These are phyloP conservation scores for Laspeyria flexula DNA, from an alignment of 2,888 invertebrate species.

Conservation along the genomic window DNA sequence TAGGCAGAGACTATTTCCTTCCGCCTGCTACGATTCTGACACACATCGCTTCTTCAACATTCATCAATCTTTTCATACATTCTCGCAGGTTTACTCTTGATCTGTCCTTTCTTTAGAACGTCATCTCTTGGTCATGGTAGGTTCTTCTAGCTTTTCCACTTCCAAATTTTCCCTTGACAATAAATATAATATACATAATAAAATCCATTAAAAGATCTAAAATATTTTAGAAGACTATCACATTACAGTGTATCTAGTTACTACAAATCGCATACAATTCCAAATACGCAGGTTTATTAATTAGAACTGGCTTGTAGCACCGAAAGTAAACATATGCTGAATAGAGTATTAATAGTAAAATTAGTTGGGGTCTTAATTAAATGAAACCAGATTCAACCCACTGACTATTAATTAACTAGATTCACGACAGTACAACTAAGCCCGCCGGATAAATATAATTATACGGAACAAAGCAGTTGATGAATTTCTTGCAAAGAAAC, in stretches of 20 bases:
- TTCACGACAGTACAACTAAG: conserved; percentile 23
- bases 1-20: too few species aligned
- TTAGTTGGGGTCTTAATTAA: conserved; percentile 45
- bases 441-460: conserved; percentile 14
- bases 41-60: too few species aligned
- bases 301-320: conserved; percentile 35
- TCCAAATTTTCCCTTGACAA: too few species aligned
- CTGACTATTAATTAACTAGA: conserved; percentile 39
- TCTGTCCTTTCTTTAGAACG: too few species aligned
- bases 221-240: conserved; percentile 17
- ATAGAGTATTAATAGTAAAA: conserved; percentile 39
- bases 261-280: conserved; percentile 23
- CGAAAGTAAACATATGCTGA: conserved; percentile 42
- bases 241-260: conserved; percentile 21
- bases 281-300: conserved; percentile 37
- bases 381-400: conserved; percentile 46
- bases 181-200: too few species aligned
- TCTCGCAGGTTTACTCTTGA: too few species aligned
- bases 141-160: too few species aligned
- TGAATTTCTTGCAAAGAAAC: conserved; percentile 28
- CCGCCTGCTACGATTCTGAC: too few species aligned
- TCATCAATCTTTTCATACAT: too few species aligned
- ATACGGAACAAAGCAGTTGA: conserved; percentile 28
- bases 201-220: conserved; percentile 13
- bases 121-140: too few species aligned